Base-by-base conservation (phyloP, 1,140 invertebrate species). In the Hycleus cichorii region DNA sequence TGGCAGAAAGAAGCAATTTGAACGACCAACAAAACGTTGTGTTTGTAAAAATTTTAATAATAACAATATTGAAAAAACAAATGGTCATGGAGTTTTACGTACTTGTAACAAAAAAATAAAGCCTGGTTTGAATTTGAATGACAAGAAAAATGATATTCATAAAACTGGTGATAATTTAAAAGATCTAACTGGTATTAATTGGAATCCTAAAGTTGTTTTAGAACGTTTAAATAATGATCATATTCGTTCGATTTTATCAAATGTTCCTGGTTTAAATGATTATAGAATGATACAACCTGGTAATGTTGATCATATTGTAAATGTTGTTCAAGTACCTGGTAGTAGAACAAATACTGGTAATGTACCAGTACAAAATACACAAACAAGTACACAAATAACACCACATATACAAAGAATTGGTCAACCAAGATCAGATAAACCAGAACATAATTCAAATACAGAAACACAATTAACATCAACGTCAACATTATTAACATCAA, bases 301-400 rank as follows among this genome's bases (percentile, higher is more conserved):
- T 3, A 66, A 75, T 24, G 72, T 78, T 5, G 73, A 80, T 47
- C 73, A 77, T 1, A 80, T 80, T 0, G 78, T 84, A 3, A 81
- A 84, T 62, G 78, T 84, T 0, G 81, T 83, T 2, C 82, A 83
- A 58, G 65, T 83, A 8, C 76, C 80, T 0, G 69, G 68, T 3
- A 57, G 63, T 24, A 56, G 66, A 44, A 38, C 60, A 6, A 51
- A 60, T 44, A 59, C 62, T 25, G 52, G 64, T 10, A 64, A 45
- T 42, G 65, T 65, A 9, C 52, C 65, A n/a, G 59, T 60, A 44
- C 64, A 65, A 46, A 69, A 69, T 49, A 63, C 67, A 0, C 70
- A 72, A 59, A 74, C 71, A 10, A 72, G 71, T 50, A 72, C 71
- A 7, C 71, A 72, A 58, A 68, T 76, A 11, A 74, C 69, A 27